Evolutionary conservation across 2,113 vertebrate species (phyloP).

Genomic region (Cyphomyrus discorhynchus): DNA sequence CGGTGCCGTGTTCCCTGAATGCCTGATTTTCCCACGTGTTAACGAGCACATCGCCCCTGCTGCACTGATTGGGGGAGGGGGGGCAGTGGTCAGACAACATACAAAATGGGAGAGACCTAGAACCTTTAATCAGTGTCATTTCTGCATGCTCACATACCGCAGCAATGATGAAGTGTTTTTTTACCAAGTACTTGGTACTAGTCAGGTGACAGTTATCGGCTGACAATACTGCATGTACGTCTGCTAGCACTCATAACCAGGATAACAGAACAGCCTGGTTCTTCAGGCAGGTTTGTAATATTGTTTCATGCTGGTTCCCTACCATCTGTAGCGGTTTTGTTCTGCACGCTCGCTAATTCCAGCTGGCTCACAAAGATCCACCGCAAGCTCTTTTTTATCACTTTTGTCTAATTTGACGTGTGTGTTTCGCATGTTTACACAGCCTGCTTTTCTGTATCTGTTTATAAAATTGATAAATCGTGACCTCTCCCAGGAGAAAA

Average conservation of each 20-base stretch:
- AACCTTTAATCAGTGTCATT: neutral
- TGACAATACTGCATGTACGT: neutral
- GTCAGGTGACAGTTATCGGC: neutral
- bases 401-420: neutral
- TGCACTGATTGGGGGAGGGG: neutral
- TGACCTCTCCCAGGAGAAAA: neutral
- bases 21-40: neutral
- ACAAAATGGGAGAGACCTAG: neutral
- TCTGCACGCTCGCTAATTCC: neutral
- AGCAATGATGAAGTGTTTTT: neutral
- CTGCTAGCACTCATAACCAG: neutral
- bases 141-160: neutral
- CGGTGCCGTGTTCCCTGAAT: neutral
- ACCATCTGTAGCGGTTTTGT: constrained; percentile 38
- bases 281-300: neutral
- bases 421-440: neutral
- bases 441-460: neutral
- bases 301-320: constrained; percentile 36
- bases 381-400: neutral
- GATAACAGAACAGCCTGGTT: neutral
- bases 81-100: neutral
- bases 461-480: neutral
- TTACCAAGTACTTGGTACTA: neutral
- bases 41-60: neutral
- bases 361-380: neutral